Base-by-base conservation (phyloP, 2,888 invertebrate species). In the Hemithea aestivaria region DNA sequence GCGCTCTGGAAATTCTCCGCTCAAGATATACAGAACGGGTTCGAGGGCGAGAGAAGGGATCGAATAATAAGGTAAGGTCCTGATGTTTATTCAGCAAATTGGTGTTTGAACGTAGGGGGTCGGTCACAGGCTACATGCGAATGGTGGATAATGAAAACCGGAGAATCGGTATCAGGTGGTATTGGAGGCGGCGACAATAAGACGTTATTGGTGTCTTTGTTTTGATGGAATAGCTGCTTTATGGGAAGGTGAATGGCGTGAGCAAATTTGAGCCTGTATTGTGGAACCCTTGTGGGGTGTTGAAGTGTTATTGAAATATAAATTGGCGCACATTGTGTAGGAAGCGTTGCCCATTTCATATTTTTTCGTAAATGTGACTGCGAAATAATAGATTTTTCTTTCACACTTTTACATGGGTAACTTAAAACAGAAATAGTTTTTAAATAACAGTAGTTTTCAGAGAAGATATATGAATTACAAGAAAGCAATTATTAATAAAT, bases 1-100 rank as follows among this genome's bases (percentile, higher is more conserved):
- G 96, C 97, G 10, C 91, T 97, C 59, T 95, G 96, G 92, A 92
- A 94, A 79, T 95, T 98, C 79, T 93, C 94, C 38, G 94, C 95
- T 48, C 92, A 92, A 60, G 95, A 95, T 70, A 92, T 94, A 62
- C 92, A 94, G 73, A 92, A 93, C 61, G 96, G 96, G 44, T 96
- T 96, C 76, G 96, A 96, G 73, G 94, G 95, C 47, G 96, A 96
- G 60, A 89, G 96, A 40, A 89, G 96, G 56, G 96, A 96, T 81
- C 93, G 93, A 84, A 95, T 96, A 73, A 92, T 94, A 79, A 89
- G 88, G 88, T 87, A 47, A 78, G 60, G 62, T 40, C 47, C n/a
- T 60, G 56, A 70, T 83, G 78, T 81, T 83, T 82, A 73, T 76
- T 73, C 65, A 73, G 66, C 62, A 73, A 79, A 83, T 81, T 81